phyloP scores from a whole-genome alignment of 2,797 vertebrate genomes.

The Micropoecilia bifurca region DNA sequence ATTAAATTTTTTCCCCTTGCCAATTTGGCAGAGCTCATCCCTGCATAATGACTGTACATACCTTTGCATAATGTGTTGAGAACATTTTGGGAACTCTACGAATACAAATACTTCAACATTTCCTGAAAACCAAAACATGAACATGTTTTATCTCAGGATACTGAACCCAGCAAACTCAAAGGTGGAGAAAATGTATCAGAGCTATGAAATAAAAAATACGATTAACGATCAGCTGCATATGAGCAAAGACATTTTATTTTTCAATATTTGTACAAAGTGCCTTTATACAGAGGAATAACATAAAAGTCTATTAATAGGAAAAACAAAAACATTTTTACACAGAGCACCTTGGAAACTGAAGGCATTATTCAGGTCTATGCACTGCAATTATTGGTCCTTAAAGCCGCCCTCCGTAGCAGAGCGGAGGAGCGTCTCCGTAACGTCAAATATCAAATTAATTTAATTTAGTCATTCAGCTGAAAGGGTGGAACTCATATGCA shows the following conservation, averaged over 20 bases:
- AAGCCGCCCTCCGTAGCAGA: constrained; percentile 54
- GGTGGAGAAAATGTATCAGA: neutral
- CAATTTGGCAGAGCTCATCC: neutral
- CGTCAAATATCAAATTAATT: neutral
- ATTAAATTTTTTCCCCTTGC: neutral
- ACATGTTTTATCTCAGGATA: neutral
- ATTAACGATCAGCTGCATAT: constrained; percentile 12
- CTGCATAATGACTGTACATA: neutral
- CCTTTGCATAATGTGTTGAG: neutral
- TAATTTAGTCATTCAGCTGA: neutral
- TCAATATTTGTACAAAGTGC: constrained; percentile 77
- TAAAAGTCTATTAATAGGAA: constrained; percentile 50
- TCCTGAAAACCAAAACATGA: neutral
- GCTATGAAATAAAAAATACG: neutral
- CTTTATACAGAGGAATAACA: constrained; percentile 77
- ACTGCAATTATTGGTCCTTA: constrained; percentile 20
- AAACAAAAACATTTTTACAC: constrained; percentile 65
- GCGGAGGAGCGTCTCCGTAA: neutral
- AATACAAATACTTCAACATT: neutral
- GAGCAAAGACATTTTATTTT: constrained; percentile 65
- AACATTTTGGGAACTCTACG: neutral
- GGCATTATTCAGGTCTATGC: constrained; percentile 60
- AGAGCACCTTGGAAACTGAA: constrained; percentile 72
- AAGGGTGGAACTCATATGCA: neutral
- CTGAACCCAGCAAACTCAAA: neutral